These are phyloP conservation scores for Cepaea nemoralis DNA, from an alignment of 1,140 invertebrate species.

Conservation along the genomic window DNA sequence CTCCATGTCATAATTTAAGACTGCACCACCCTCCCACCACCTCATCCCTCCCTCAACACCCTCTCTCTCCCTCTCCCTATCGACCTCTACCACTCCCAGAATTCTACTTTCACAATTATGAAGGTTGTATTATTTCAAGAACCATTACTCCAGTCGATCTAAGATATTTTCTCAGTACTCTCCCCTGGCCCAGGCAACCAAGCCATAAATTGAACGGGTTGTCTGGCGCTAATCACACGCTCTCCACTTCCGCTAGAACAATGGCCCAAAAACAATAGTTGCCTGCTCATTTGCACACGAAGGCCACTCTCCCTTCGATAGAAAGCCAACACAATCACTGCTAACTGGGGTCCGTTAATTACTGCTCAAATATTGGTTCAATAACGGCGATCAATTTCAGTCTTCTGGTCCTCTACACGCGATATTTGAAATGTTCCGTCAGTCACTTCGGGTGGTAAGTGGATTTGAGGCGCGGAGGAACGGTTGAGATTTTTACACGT, in stretches of 20 bases:
- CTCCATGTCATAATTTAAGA: no score
- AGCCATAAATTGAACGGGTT: neutral
- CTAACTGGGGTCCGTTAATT: constrained; percentile 3
- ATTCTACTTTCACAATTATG: no score
- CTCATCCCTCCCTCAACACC: no score
- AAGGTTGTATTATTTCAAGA: neutral
- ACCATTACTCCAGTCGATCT: neutral
- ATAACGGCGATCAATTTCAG: constrained; percentile 2
- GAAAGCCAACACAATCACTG: constrained; percentile 5
- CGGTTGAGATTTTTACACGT: no score
- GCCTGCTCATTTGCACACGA: constrained; percentile 1
- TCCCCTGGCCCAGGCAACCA: no score
- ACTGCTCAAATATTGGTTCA: constrained; percentile 15
- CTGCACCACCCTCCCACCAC: no score
- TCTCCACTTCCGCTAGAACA: neutral
- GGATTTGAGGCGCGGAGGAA: no score
- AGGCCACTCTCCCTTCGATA: neutral
- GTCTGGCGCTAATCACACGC: constrained; percentile 1
- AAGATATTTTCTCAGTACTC: neutral
- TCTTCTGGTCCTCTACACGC: neutral
- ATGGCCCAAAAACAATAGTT: neutral
- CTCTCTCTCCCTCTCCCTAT: no score
- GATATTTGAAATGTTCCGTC: neutral
- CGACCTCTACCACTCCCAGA: no score
- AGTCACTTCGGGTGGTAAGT: no score